A percentile compares a stretch with the other conserved stretches of the same genome.
Evolutionary conservation across 53 echinoderm and acorn worm species (phyloP).

Genomic region (Temnopleurus reevesii): DNA sequence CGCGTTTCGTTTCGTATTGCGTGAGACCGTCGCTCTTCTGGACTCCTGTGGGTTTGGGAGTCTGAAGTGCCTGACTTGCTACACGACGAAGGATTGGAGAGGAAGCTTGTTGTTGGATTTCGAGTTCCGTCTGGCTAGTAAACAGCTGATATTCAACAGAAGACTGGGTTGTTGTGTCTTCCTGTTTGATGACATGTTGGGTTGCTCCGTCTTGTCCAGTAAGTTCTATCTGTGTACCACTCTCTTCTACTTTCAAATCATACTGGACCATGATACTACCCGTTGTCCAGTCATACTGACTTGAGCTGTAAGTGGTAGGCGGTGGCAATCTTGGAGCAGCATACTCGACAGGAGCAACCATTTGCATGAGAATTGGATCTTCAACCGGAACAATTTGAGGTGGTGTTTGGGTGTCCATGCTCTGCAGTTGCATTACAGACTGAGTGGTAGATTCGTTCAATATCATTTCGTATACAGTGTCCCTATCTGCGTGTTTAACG

Average conservation of each 20-base stretch:
- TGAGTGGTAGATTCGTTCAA: neutral
- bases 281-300: neutral
- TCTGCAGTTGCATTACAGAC: neutral
- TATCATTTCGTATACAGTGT: neutral
- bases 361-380: neutral
- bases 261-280: neutral
- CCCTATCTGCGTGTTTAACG: neutral
- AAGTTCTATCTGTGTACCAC: neutral
- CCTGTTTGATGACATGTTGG: neutral
- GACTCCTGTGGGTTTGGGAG: neutral
- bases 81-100: slow-evolving; percentile 34
- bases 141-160: neutral
- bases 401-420: neutral
- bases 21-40: slow-evolving; percentile 9
- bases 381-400: neutral
- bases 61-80: slow-evolving; percentile 36
- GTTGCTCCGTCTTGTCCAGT: neutral
- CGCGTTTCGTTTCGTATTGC: neutral
- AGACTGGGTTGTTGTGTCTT: neutral
- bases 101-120: neutral
- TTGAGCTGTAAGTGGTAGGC: neutral
- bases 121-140: neutral
- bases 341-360: neutral
- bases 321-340: neutral
- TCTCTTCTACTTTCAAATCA: neutral